phyloP scores from a whole-genome alignment of 2,797 vertebrate genomes.

The Chaunax sp. region DNA sequence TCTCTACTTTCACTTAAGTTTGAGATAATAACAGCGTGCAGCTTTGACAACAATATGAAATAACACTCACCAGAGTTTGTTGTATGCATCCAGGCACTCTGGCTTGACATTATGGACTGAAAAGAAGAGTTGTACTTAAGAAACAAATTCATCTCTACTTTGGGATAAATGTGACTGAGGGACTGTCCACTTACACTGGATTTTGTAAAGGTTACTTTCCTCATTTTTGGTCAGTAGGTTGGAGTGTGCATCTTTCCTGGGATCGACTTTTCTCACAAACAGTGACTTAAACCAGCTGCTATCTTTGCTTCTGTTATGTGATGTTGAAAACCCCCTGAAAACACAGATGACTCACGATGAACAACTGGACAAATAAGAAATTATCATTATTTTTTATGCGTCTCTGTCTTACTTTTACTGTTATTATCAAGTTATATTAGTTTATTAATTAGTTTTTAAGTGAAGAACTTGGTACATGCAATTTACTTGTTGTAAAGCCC shows the following conservation, averaged over 20 bases:
- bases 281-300: conserved; percentile 97
- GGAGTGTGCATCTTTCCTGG: conserved; percentile 95
- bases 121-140: conserved; percentile 22
- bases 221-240: conserved; percentile 95
- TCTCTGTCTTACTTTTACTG: no score
- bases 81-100: conserved; percentile 95
- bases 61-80: conserved; percentile 93
- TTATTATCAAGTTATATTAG: no score
- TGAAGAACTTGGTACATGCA: no score
- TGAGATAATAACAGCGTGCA: not conserved
- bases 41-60: not conserved
- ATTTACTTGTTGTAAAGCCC: no score
- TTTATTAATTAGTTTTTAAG: no score
- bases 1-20: not conserved
- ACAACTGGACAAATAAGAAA: not conserved
- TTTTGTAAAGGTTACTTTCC: conserved; percentile 96
- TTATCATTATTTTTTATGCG: no score
- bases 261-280: conserved; percentile 97
- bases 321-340: conserved; percentile 83
- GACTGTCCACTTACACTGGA: conserved; percentile 89
- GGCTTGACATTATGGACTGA: conserved; percentile 99
- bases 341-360: conserved; percentile 25
- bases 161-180: not conserved
- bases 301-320: conserved; percentile 83
- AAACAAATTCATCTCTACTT: not conserved